These are phyloP conservation scores for Nomada ruficornis DNA, from an alignment of 2,888 invertebrate genomes.

Conservation along the genomic window DNA sequence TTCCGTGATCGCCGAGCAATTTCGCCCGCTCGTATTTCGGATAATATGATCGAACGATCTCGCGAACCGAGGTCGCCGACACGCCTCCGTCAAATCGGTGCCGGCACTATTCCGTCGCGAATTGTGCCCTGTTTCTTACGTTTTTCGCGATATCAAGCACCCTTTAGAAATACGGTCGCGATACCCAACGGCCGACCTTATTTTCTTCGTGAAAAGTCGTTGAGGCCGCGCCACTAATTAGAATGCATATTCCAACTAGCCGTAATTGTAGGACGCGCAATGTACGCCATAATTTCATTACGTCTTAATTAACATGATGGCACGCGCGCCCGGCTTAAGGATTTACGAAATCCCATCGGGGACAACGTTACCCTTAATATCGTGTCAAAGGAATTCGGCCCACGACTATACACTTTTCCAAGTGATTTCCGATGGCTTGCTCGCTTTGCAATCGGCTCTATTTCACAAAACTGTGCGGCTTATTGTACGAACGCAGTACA, in stretches of 20 bases:
- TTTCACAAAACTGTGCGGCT: background rate
- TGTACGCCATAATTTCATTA: conserved; percentile 53
- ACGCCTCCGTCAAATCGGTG: background rate
- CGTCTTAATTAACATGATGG: conserved; percentile 54
- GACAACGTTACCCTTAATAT: background rate
- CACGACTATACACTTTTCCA: background rate
- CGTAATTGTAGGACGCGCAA: conserved; percentile 58
- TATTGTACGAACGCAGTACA: background rate
- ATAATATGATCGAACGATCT: conserved; percentile 3
- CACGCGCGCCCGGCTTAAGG: conserved; percentile 23
- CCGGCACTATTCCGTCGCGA: background rate
- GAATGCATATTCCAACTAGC: conserved; percentile 53
- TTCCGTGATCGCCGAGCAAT: background rate
- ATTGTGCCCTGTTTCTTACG: background rate
- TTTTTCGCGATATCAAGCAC: conserved; percentile 23
- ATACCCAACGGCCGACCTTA: conserved; percentile 50
- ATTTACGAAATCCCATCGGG: conserved; percentile 39
- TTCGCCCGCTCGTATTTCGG: background rate
- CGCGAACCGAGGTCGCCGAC: background rate
- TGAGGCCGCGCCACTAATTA: conserved; percentile 50
- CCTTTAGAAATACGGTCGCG: conserved; percentile 18
- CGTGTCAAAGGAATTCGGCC: background rate
- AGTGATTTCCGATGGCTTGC: background rate
- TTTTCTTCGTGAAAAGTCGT: conserved; percentile 55
- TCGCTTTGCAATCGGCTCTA: background rate